Base-by-base conservation (phyloP, 2,113 vertebrate species). In the Strix aluco region DNA sequence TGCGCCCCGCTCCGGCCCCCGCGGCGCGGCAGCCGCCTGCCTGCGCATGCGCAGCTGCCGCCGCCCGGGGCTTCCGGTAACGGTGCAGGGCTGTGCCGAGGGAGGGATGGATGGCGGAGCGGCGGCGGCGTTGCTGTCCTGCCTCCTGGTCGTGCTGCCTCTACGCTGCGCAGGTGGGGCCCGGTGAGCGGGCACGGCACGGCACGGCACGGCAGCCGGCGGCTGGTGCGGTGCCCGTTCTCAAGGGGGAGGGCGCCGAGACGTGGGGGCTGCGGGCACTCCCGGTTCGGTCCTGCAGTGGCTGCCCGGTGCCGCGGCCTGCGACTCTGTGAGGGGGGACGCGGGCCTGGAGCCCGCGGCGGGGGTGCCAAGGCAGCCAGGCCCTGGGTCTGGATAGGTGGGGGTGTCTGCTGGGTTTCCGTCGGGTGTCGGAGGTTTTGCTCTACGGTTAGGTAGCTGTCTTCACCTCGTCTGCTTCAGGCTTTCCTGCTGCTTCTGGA, bases 1-100 rank as follows among this genome's bases (percentile, higher is more conserved):
- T 22, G 3, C 5, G 12, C 23, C 40, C 23, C 38, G 3, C n/a
- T 8, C 10, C 6, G 2, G 40, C 40, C 5, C 11, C 40, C 2
- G 15, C 26, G 8, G 3, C 6, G 6, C 49, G 3, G 19, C 51
- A 2, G 5, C 27, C 29, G 25, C 27, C 3, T 3, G 44, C 22
- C 18, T 6, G 21, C 1, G 73, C 88, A 52, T 78, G 92, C 75
- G 74, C 65, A 12, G 40, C 40, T 11, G 38, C 13, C 25, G 10
- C 13, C 25, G 10, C 22, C 6, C 3, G 9, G 6, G 4, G 10
- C 3, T 79, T 81, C 87, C 83, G 58, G 62, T 44, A 78, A 25
- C 19, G 63, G 72, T 2, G 38, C 3, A 4, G 23, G 14, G 11
- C 5, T 0, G 10, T 6, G 15, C 29, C 5, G 54, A 10, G 54